Evolutionary conservation across 2,888 invertebrate genomes (phyloP).

Genomic region (Troides oblongomaculatus): DNA sequence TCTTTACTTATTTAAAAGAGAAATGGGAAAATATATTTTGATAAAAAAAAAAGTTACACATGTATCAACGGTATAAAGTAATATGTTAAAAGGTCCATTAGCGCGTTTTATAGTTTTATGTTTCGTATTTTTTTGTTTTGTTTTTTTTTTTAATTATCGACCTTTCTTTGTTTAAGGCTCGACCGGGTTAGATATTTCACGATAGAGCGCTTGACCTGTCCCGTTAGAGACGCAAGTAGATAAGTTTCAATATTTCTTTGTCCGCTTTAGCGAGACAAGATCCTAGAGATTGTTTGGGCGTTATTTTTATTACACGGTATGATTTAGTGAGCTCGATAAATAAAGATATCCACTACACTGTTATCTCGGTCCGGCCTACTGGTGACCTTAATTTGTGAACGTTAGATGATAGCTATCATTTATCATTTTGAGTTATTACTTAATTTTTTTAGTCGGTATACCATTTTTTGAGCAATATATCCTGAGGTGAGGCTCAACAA

Average conservation of each 20-base stretch:
- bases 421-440: slow-evolving; percentile 4
- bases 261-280: slow-evolving; percentile 23
- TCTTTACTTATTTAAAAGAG: too few relatives aligned
- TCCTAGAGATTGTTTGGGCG: slow-evolving; percentile 24
- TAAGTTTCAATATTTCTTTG: slow-evolving; percentile 15
- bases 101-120: slow-evolving; percentile 29
- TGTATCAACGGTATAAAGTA: slow-evolving; percentile 8
- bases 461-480: not conserved
- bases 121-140: not conserved
- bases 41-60: too few relatives aligned
- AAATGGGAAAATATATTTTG: too few relatives aligned
- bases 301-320: slow-evolving; percentile 23
- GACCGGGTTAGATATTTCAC: slow-evolving; percentile 18
- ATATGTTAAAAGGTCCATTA: slow-evolving; percentile 56
- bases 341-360: slow-evolving; percentile 27
- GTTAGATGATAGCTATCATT: slow-evolving; percentile 1
- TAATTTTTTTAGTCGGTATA: not conserved
- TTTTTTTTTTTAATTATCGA: slow-evolving; percentile 7
- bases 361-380: slow-evolving; percentile 17
- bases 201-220: slow-evolving; percentile 7
- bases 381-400: slow-evolving; percentile 8
- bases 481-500: not conserved
- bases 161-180: slow-evolving; percentile 17
- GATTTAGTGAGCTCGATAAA: slow-evolving; percentile 25
- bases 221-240: slow-evolving; percentile 24